These are phyloP conservation scores for Drosophila flavopinicola DNA, from an alignment of 2,888 invertebrate species.

Conservation along the genomic window DNA sequence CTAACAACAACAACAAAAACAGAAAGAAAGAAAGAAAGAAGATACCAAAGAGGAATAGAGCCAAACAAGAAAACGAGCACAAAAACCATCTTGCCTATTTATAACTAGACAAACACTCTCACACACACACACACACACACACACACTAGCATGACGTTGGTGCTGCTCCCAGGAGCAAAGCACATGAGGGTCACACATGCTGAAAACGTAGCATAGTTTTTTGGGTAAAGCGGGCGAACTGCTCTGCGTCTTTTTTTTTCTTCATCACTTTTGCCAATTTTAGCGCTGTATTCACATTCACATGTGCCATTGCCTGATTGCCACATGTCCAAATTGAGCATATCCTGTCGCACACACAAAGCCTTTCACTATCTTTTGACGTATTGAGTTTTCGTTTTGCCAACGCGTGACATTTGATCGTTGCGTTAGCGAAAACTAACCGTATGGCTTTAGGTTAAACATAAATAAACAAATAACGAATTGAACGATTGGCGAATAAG, in stretches of 20 bases:
- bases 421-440: constrained; percentile 45
- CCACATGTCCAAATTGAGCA: constrained; percentile 68
- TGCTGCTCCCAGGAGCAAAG: constrained; percentile 29
- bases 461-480: constrained; percentile 26
- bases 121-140: constrained; percentile 19
- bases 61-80: constrained; percentile 51
- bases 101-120: constrained; percentile 50
- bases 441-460: constrained; percentile 9
- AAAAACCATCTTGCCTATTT: constrained; percentile 76
- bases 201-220: constrained; percentile 63
- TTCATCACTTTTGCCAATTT: constrained; percentile 2
- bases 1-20: constrained; percentile 21
- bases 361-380: neutral
- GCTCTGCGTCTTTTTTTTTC: constrained; percentile 9
- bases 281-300: constrained; percentile 9
- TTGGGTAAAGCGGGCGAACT: constrained; percentile 16
- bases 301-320: constrained; percentile 64
- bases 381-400: constrained; percentile 19
- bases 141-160: constrained; percentile 9
- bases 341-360: constrained; percentile 41
- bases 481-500: constrained; percentile 39
- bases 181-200: constrained; percentile 36
- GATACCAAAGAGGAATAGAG: constrained; percentile 18
- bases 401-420: constrained; percentile 62
- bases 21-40: neutral